A percentile compares a stretch with the other conserved stretches of the same genome.
phyloP scores from a whole-genome alignment of 23 tunicate genomes.

The Phallusia fumigata region DNA sequence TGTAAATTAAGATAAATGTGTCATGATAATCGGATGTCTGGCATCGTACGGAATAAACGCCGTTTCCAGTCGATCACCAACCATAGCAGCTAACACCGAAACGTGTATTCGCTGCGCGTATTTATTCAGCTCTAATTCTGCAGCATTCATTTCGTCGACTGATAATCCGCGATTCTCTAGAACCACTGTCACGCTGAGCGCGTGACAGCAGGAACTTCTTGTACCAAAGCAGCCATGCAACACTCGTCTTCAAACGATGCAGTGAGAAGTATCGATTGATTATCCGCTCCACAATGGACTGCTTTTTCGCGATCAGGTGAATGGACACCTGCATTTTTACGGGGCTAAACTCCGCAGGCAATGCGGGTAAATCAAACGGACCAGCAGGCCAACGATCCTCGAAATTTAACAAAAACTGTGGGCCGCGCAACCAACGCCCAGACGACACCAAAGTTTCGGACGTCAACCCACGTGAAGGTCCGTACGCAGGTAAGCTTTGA shows the following conservation, averaged over 20 bases:
- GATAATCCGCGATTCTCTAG: background rate
- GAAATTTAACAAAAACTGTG: background rate
- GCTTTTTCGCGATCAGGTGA: background rate
- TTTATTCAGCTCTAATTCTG: too few species aligned
- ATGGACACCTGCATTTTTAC: background rate
- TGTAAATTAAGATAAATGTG: too few species aligned
- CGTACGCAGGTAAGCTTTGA: constrained; percentile 18
- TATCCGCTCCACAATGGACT: constrained; percentile 1
- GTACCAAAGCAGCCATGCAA: too few species aligned
- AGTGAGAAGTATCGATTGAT: constrained; percentile 1
- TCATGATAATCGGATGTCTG: too few species aligned
- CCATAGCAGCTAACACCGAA: too few species aligned
- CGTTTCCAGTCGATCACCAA: too few species aligned
- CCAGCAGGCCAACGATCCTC: background rate
- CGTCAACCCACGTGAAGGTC: constrained; percentile 15
- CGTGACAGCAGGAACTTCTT: background rate
- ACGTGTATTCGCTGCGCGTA: too few species aligned
- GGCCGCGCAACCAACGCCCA: constrained; percentile 10
- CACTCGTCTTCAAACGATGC: background rate
- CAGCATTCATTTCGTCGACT: too few species aligned
- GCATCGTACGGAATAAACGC: too few species aligned
- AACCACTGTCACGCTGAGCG: background rate
- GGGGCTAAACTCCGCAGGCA: background rate
- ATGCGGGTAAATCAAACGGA: background rate
- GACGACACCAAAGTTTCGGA: background rate